phyloP scores from a whole-genome alignment of 2,888 invertebrate species.

The Hymenopus coronatus region DNA sequence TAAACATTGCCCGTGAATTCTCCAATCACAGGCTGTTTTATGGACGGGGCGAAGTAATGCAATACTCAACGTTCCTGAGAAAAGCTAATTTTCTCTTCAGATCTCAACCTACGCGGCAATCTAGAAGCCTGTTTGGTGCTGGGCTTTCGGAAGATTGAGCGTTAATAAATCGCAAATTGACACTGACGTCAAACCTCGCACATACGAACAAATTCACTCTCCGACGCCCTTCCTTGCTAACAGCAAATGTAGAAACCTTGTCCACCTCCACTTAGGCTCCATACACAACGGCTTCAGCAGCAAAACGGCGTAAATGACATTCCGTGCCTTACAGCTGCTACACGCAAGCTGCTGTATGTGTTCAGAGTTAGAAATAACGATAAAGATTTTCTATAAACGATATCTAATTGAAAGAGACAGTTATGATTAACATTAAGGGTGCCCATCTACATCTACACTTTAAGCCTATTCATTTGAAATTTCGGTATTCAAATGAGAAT shows the following conservation, averaged over 20 bases:
- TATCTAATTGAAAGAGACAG: too few species aligned
- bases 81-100: not conserved
- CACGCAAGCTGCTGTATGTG: not conserved
- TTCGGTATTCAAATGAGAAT: too few species aligned
- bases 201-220: not conserved
- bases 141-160: not conserved
- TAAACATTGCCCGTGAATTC: too few species aligned
- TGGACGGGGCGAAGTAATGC: too few species aligned
- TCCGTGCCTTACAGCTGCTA: not conserved
- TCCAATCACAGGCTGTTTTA: too few species aligned
- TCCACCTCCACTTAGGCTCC: not conserved
- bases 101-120: not conserved
- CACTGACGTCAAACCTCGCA: not conserved
- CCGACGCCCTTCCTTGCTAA: not conserved
- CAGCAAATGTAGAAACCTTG: slow-evolving; percentile 16
- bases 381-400: too few species aligned
- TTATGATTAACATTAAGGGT: too few species aligned
- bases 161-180: not conserved
- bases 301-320: not conserved
- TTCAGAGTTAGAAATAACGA: not conserved
- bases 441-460: too few species aligned
- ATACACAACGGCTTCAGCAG: not conserved
- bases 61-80: not conserved
- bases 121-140: not conserved
- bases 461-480: too few species aligned